Percentiles rank a stretch among this genome's conserved stretches.
phyloP scores from a whole-genome alignment of 2,888 invertebrate species.

The Diplolepis rosae region DNA sequence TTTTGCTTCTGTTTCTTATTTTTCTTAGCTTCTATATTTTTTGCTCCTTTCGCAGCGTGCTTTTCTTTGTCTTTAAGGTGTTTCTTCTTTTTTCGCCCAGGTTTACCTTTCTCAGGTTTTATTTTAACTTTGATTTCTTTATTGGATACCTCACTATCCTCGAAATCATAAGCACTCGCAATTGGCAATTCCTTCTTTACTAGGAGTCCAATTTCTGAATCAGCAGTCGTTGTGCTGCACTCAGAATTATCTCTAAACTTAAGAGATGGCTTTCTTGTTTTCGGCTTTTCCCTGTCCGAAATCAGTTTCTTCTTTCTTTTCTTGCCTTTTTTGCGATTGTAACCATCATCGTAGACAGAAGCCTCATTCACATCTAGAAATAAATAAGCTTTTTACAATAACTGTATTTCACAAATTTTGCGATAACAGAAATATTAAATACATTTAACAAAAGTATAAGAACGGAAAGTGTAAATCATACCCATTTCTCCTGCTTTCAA shows the following conservation, averaged over 20 bases:
- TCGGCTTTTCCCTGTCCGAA: slow-evolving; percentile 55
- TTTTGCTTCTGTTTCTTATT: slow-evolving; percentile 63
- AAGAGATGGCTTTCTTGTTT: slow-evolving; percentile 55
- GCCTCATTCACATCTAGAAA: slow-evolving; percentile 75
- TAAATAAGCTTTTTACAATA: not conserved
- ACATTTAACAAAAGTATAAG: not conserved
- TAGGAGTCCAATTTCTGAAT: not conserved
- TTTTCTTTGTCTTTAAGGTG: slow-evolving; percentile 62
- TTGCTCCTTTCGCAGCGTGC: slow-evolving; percentile 57
- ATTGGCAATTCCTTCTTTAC: not conserved
- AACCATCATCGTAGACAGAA: slow-evolving; percentile 76
- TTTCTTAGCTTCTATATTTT: slow-evolving; percentile 57
- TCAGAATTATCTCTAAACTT: slow-evolving; percentile 33
- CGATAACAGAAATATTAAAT: no score
- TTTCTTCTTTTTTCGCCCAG: slow-evolving; percentile 42
- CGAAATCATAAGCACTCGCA: not conserved
- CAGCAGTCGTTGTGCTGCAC: not conserved
- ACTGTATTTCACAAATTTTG: no score
- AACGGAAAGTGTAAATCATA: slow-evolving; percentile 56
- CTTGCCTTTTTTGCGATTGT: slow-evolving; percentile 73
- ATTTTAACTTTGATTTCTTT: slow-evolving; percentile 15
- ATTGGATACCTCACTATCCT: not conserved
- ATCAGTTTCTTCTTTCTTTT: slow-evolving; percentile 68
- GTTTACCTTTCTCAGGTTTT: slow-evolving; percentile 10
- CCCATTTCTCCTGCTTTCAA: slow-evolving; percentile 87